Evolutionary conservation across 1,140 invertebrate genomes (phyloP).

Genomic region (Monomorium pharaonis): DNA sequence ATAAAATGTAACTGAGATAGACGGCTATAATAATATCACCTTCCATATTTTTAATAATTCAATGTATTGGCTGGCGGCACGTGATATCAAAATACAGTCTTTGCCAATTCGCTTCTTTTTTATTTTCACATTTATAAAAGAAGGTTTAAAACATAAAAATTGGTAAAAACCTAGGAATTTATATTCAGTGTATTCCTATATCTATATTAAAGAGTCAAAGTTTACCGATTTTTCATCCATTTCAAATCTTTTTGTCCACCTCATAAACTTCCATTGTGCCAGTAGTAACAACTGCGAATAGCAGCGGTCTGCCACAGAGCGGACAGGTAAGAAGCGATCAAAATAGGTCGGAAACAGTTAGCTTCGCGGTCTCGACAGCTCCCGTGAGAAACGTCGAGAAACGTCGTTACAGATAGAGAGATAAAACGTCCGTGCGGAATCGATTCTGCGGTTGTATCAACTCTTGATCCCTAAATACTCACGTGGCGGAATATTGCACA

Average conservation of each 20-base stretch:
- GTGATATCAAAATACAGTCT: no score
- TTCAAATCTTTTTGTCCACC: background rate
- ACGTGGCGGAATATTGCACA: background rate
- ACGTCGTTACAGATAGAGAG: background rate
- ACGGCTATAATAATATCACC: no score
- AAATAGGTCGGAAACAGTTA: constrained; percentile 29
- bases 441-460: constrained; percentile 6
- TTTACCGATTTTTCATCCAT: no score
- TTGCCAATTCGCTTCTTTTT: no score
- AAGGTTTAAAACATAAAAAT: no score
- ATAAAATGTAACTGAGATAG: no score
- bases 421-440: constrained; percentile 22
- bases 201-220: no score
- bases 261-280: background rate
- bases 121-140: no score
- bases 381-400: background rate
- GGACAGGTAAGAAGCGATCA: background rate
- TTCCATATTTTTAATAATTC: no score
- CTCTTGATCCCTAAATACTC: background rate
- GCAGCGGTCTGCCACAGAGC: background rate
- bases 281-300: background rate
- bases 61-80: no score
- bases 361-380: background rate
- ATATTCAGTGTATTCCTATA: no score
- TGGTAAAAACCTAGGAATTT: no score